Percentiles rank a stretch among this genome's conserved stretches.
Conservation (phyloP, 64 coral and sea anemone species). For the Porites australiensis region DNA sequence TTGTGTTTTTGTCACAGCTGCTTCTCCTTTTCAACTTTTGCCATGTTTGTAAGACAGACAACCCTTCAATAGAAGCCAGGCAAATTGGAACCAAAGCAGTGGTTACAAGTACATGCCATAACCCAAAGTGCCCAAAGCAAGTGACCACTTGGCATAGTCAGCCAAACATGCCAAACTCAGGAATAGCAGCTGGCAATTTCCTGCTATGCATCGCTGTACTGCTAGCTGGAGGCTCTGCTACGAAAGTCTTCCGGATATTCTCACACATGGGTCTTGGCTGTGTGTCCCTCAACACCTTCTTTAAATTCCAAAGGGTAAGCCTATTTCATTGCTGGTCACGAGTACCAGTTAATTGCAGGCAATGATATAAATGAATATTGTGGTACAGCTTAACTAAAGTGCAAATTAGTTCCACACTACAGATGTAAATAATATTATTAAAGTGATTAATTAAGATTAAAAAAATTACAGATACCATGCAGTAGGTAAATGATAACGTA, state of each 20-base stretch:
- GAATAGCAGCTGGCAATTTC: too few species aligned
- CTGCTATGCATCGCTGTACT: too few species aligned
- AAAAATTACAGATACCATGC: too few species aligned
- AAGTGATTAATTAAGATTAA: too few species aligned
- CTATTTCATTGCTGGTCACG: too few species aligned
- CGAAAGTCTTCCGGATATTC: conserved; percentile 12
- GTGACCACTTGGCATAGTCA: conserved; percentile 19
- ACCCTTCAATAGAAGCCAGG: conserved; percentile 1
- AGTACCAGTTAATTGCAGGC: too few species aligned
- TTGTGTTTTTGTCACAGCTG: conserved; percentile 17
- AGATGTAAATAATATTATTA: too few species aligned
- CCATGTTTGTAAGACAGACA: not conserved
- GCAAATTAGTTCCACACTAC: too few species aligned
- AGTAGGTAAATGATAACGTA: too few species aligned
- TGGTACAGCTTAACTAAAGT: too few species aligned
- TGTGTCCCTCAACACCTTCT: conserved; percentile 16
- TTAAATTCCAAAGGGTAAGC: conserved; percentile 35
- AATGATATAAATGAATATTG: too few species aligned
- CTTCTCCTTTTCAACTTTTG: conserved; percentile 27
- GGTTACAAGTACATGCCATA: conserved; percentile 18
- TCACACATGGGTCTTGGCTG: conserved; percentile 32
- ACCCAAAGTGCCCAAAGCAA: conserved; percentile 34
- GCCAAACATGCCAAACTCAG: conserved; percentile 5
- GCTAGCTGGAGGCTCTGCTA: not conserved
- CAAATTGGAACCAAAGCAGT: conserved; percentile 6